Evolutionary conservation across 2,797 vertebrate species (phyloP), one percentile per base, ranked within the genome.

Genomic region (Chelidonichthys spinosus): DNA sequence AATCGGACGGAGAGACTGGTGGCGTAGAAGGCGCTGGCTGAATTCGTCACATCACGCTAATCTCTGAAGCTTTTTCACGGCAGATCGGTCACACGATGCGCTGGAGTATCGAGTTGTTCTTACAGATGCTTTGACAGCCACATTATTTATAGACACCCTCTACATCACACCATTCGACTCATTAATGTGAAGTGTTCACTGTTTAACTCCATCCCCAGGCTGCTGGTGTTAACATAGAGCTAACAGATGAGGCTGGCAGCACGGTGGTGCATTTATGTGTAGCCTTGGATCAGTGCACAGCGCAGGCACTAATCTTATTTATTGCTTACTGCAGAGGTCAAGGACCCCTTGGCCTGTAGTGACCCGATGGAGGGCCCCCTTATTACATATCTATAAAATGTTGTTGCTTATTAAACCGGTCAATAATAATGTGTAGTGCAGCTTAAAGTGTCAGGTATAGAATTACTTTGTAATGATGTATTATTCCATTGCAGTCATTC

Each of bases 51-150:
- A 74, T 76, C 78, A 33, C 44, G 17, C 76, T 73, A 73, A 88
- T 85, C 78, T 79, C 77, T 47, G 61, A 73, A 74, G 80, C 74
- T 43, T 79, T 83, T 86, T 85, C 82, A 72, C 42, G 36, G 78
- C 75, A 69, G 78, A 89, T 86, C 82, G 75, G 75, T 84, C 72
- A 53, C 82, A 59, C 54, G 35, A 67, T 17, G 40, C 37, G 37
- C 65, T 50, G 18, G 61, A 68, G 64, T 60, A 44, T 71, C 0
- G 6, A 59, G 64, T 64, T 81, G 77, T 84, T 87, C 84, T 82
- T 75, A 76, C 83, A 74, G 82, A 66, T 60, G 67, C 76, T 76
- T 72, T 82, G 79, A 83, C 78, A 63, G 78, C 44, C 60, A 17
- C 63, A 32, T 80, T 84, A 83, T 86, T 76, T 78, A 72, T 68